Conservation (phyloP, 2,888 invertebrate genomes). For the Drosophila gaucha region DNA sequence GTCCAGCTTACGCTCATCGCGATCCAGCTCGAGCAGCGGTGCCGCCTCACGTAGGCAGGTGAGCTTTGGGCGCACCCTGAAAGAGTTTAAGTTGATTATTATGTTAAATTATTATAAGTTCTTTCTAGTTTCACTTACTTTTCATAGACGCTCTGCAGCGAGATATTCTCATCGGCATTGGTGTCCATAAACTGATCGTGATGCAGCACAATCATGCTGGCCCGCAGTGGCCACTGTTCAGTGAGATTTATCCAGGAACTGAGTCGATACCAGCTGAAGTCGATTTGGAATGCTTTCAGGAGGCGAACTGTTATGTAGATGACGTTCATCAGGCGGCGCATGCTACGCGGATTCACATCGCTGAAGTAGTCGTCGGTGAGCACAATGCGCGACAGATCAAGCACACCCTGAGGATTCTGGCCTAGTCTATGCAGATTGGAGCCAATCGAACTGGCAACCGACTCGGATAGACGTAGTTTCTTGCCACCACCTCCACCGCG, state of each 20-base stretch:
- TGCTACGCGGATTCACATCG: conserved; percentile 98
- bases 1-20: conserved; percentile 97
- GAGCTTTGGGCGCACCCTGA: conserved; percentile 92
- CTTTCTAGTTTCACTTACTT: conserved; percentile 87
- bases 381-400: conserved; percentile 90
- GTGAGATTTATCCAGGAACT: conserved; percentile 99
- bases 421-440: conserved; percentile 92
- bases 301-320: conserved; percentile 98
- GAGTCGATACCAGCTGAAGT: conserved; percentile 99
- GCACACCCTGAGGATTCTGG: conserved; percentile 87
- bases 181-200: conserved; percentile 95
- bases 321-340: conserved; percentile 98
- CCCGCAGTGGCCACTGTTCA: conserved; percentile 99
- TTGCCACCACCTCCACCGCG: conserved; percentile 88
- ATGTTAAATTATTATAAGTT: background rate
- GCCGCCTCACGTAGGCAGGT: conserved; percentile 94
- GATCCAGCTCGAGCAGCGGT: conserved; percentile 94
- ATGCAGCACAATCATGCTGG: conserved; percentile 98
- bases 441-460: conserved; percentile 95
- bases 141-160: conserved; percentile 96
- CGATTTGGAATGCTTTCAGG: conserved; percentile 98
- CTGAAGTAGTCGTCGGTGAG: conserved; percentile 99
- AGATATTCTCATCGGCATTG: conserved; percentile 91
- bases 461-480: conserved; percentile 93
- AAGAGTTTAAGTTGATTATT: background rate